These are phyloP conservation scores for Rhinopomastus cyanomelas DNA, from an alignment of 2,113 vertebrate species.

Conservation along the genomic window DNA sequence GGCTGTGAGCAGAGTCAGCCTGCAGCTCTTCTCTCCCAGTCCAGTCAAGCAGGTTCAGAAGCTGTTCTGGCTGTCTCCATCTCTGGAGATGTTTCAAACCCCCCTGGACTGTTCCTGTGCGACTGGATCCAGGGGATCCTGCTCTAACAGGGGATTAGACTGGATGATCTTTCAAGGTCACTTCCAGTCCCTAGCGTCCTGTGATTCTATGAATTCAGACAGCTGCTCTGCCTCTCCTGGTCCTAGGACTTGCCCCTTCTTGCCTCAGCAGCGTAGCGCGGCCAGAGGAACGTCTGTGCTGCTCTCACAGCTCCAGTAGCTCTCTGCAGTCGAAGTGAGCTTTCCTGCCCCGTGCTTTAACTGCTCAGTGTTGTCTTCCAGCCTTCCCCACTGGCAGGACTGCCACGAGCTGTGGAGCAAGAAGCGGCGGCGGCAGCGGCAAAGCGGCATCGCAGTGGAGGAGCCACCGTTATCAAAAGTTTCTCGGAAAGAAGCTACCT, in stretches of 20 bases:
- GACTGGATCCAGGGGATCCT: too few relatives aligned
- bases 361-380: conserved; percentile 47
- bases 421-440: conserved; percentile 90
- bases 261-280: not conserved
- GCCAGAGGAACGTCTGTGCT: not conserved
- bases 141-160: too few relatives aligned
- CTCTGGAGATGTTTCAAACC: too few relatives aligned
- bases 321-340: not conserved
- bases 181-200: too few relatives aligned
- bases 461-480: conserved; percentile 88
- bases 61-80: rapidly evolving
- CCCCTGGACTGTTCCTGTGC: too few relatives aligned
- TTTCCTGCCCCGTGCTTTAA: rapidly evolving
- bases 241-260: not conserved
- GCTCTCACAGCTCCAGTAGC: rapidly evolving
- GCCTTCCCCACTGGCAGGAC: conserved; percentile 96
- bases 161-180: too few relatives aligned
- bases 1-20: not conserved
- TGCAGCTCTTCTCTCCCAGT: not conserved
- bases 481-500: conserved; percentile 88
- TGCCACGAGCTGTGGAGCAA: conserved; percentile 99
- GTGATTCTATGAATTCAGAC: too few relatives aligned
- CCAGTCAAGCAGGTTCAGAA: not conserved
- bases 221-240: not conserved
- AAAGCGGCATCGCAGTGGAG: conserved; percentile 85